These are phyloP conservation scores for Lepidocyrtoides sp. DNA, from an alignment of 2,888 invertebrate species.

Conservation along the genomic window DNA sequence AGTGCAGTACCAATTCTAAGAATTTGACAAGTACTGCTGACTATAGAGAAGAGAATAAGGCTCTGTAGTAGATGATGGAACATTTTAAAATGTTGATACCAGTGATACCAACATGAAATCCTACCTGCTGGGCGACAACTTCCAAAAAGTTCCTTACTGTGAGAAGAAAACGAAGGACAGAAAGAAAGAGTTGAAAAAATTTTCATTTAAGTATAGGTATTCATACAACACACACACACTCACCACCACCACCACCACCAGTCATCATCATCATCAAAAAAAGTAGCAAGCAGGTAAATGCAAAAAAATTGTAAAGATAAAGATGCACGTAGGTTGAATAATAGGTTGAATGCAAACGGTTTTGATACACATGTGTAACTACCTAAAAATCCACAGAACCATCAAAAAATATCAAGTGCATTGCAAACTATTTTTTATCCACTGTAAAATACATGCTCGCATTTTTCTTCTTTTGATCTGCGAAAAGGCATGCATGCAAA, in stretches of 20 bases:
- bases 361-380: background rate
- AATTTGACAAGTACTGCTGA: background rate
- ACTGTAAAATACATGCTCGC: background rate
- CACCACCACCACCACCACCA: background rate
- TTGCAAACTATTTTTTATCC: background rate
- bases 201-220: slow-evolving; percentile 42
- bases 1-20: background rate
- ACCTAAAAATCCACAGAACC: no score
- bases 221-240: slow-evolving; percentile 55
- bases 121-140: slow-evolving; percentile 68
- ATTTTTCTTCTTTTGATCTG: background rate
- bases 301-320: background rate
- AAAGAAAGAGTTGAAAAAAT: slow-evolving; percentile 10
- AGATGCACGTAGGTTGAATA: background rate
- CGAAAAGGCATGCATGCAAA: background rate
- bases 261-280: background rate
- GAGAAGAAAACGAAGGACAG: slow-evolving; percentile 6
- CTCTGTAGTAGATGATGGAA: background rate
- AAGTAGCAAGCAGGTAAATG: background rate
- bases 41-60: background rate
- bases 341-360: background rate
- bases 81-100: slow-evolving; percentile 46
- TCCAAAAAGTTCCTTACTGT: slow-evolving; percentile 68
- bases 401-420: background rate
- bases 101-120: slow-evolving; percentile 54